phyloP scores from a whole-genome alignment of 2,113 vertebrate species.

The Penelope pileata region DNA sequence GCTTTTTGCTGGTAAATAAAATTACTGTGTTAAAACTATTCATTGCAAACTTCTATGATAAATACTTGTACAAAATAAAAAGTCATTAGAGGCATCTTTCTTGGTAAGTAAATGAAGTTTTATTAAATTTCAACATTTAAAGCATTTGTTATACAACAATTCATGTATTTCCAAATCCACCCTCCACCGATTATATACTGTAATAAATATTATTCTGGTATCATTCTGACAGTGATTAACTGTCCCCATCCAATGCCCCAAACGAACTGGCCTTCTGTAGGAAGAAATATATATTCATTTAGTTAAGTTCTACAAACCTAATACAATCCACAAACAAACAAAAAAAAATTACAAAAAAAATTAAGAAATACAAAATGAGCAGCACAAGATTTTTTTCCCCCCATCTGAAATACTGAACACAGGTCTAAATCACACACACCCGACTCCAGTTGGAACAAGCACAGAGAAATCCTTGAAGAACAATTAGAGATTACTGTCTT shows the following conservation, averaged over 20 bases:
- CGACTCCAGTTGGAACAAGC: neutral
- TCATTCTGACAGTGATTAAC: neutral
- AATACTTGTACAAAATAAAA: neutral
- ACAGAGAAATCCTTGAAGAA: neutral
- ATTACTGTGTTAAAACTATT: neutral
- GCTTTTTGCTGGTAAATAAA: neutral
- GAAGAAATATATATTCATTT: neutral
- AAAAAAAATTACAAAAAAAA: neutral
- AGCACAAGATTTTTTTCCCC: neutral
- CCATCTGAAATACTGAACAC: neutral
- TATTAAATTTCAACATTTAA: slow-evolving; percentile 56
- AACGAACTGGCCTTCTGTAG: neutral
- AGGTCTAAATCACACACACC: neutral
- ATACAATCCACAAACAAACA: neutral
- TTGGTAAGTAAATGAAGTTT: slow-evolving; percentile 43
- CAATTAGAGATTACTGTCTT: neutral
- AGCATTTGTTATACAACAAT: slow-evolving; percentile 5
- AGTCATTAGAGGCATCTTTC: neutral
- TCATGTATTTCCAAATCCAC: neutral
- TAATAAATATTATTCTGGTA: slow-evolving; percentile 11
- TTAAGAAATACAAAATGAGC: neutral
- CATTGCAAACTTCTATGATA: neutral
- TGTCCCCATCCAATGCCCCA: neutral
- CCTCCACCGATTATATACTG: neutral
- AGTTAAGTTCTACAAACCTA: neutral